Base-by-base conservation (phyloP, 1,140 invertebrate genomes). In the Sminthurides bifidus region DNA sequence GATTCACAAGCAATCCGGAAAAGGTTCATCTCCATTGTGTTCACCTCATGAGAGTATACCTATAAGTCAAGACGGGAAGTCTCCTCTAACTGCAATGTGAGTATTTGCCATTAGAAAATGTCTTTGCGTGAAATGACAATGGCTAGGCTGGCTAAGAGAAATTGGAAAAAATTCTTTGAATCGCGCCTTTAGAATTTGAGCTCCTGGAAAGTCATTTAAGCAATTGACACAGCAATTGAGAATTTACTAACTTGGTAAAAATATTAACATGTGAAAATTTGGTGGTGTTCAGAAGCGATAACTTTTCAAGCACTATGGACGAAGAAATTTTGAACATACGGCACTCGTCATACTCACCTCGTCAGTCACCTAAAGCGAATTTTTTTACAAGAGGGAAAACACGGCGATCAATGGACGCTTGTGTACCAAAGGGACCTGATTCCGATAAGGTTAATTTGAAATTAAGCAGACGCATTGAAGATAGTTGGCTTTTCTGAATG, bases 381-480 rank as follows among this genome's bases (percentile, higher is more conserved):
- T 56, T 26, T 52, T 61, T 64, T 41, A 54, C 5, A 37, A 14
- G 63, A 21, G 59, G 56, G 8, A 61, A 61, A 33, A 59, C 57
- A n/a, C 59, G 63, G 15, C 53, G 63, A 23, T 64, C 63, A 12
- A 54, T 61, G 48, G 63, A 64, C 50, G 54, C 60, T 31, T 55
- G 57, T 45, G 56, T 64, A 44, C 24, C 54, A 44, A 59, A 59
- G 63, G 63, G 63, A 61, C 59, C 63, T 62, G 63, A 64, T 60
- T 64, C 41, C 46, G 62, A 64, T 33, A 64, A 60, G 62, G 61
- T 63, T 35, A 0, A 19, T 37, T n/a, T 51, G 6, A 10, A 6
- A 3, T 51, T 30, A 27, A 31, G 23, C 27, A 10, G 27, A 12
- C 21, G 21, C 10, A 44, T 44, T 44, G 14, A 8, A 19, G 10